These are phyloP conservation scores for Gasterosteus aculeatus DNA, from an alignment of 2,113 vertebrate genomes.

Conservation along the genomic window DNA sequence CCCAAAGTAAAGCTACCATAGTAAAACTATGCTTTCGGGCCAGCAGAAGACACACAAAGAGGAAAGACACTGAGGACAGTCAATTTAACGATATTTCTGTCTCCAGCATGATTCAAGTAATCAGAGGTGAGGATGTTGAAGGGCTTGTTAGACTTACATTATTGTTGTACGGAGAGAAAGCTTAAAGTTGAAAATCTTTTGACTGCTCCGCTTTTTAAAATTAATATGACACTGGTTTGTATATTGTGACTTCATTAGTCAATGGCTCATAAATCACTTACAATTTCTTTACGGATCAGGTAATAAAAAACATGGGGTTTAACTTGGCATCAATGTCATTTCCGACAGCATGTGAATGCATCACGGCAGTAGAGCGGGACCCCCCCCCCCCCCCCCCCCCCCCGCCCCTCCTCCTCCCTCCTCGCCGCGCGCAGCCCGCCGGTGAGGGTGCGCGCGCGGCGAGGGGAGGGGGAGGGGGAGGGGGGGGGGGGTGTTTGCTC, in stretches of 20 bases:
- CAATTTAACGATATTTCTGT: slow-evolving; percentile 15
- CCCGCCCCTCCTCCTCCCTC: background rate
- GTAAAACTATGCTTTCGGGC: background rate
- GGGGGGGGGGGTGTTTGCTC: slow-evolving; percentile 63
- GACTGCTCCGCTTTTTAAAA: background rate
- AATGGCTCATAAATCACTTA: background rate
- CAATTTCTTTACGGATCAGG: background rate
- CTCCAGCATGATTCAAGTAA: slow-evolving; percentile 5
- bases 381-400: slow-evolving; percentile 16
- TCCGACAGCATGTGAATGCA: slow-evolving; percentile 54
- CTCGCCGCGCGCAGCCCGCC: slow-evolving; percentile 53
- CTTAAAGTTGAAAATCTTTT: background rate
- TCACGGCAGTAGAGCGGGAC: slow-evolving; percentile 42
- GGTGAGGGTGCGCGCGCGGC: slow-evolving; percentile 59
- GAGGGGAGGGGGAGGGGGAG: slow-evolving; percentile 68
- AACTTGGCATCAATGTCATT: background rate
- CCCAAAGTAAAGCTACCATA: slow-evolving; percentile 24
- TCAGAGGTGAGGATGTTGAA: background rate
- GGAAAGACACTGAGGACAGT: background rate
- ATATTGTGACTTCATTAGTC: background rate
- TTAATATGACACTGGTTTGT: background rate
- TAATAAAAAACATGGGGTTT: too few relatives aligned
- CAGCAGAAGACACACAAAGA: background rate
- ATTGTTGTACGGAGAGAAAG: background rate
- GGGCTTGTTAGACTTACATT: background rate